phyloP scores from a whole-genome alignment of 2,113 vertebrate species.

The Pluvialis apricaria region DNA sequence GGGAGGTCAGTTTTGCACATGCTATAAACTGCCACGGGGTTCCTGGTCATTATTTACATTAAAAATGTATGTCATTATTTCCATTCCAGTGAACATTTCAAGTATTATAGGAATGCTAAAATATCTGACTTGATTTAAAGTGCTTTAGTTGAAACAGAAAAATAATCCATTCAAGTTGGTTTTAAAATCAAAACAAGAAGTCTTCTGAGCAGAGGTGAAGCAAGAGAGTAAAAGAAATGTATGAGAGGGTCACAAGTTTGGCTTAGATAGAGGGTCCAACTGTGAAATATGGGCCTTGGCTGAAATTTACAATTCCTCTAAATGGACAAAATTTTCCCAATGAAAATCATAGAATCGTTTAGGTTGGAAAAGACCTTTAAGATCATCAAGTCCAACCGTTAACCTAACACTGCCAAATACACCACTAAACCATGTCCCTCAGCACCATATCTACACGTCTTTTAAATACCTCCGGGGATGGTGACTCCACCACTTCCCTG shows the following conservation, averaged over 20 bases:
- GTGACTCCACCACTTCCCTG: neutral
- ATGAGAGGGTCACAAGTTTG: neutral
- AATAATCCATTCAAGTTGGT: neutral
- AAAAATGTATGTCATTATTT: neutral
- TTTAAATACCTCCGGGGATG: neutral
- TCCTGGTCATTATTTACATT: neutral
- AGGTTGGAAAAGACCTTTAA: neutral
- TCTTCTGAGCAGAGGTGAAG: neutral
- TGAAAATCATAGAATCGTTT: neutral
- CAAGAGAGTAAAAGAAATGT: neutral
- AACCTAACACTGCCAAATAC: neutral
- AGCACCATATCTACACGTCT: neutral
- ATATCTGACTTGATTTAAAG: neutral
- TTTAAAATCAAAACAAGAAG: neutral
- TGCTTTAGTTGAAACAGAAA: neutral
- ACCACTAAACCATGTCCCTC: neutral
- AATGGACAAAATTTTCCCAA: neutral
- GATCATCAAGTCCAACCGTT: neutral
- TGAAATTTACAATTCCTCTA: neutral
- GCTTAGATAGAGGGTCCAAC: neutral
- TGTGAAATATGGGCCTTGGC: neutral
- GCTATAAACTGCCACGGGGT: neutral
- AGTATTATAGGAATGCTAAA: neutral
- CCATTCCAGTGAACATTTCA: neutral
- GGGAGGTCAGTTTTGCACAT: neutral